A percentile compares a stretch with the other conserved stretches of the same genome.
Conservation (phyloP, 2,113 vertebrate genomes). For the Macheiramphus alcinus region DNA sequence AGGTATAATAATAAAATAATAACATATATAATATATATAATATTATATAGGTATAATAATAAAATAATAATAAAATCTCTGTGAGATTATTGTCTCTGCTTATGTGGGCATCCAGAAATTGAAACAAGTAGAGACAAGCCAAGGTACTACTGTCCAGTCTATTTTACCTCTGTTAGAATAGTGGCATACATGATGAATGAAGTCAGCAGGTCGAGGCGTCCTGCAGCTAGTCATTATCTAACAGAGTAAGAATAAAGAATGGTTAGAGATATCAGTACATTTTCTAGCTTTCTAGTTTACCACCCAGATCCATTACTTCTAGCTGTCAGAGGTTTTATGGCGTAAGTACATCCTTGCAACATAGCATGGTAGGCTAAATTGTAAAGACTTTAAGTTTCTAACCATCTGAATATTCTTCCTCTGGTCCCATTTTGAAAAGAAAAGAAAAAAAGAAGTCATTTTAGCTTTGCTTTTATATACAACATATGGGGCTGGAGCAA, state of each 20-base stretch:
- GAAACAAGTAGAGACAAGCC: neutral
- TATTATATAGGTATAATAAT: too few relatives aligned
- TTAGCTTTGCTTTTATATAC: neutral
- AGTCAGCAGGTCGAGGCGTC: neutral
- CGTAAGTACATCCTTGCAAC: neutral
- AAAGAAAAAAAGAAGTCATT: too few relatives aligned
- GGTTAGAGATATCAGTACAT: neutral
- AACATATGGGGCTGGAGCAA: accelerated
- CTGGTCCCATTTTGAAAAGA: neutral
- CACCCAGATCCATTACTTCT: neutral
- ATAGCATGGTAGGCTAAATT: neutral
- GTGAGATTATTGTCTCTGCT: neutral
- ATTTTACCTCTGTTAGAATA: neutral
- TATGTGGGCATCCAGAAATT: neutral
- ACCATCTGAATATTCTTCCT: neutral
- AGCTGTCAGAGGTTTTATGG: neutral
- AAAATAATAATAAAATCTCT: neutral
- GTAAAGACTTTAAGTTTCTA: neutral
- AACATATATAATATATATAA: too few relatives aligned
- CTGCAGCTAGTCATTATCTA: neutral
- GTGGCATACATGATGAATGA: neutral
- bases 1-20: neutral
- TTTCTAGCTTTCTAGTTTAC: neutral
- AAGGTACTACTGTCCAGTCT: neutral
- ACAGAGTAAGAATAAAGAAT: neutral